Percentiles rank a stretch among this genome's conserved stretches.
These are phyloP conservation scores for Bombyx mandarina DNA, from an alignment of 1,140 invertebrate genomes.

Conservation along the genomic window DNA sequence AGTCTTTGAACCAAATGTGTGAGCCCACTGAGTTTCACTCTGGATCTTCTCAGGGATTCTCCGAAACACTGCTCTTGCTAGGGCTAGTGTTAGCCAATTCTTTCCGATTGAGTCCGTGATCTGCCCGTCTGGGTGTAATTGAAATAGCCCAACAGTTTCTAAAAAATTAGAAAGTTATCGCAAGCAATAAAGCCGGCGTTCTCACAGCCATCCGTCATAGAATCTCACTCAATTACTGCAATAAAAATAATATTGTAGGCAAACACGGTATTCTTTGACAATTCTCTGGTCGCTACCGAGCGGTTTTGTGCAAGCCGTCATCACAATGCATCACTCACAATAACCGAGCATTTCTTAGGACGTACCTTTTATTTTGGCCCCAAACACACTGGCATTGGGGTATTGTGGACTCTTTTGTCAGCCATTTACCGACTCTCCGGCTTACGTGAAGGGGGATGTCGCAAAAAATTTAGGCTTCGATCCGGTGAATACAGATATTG, in stretches of 20 bases:
- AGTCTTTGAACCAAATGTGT: no score
- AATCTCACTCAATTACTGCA: conserved; percentile 54
- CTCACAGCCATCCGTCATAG: conserved; percentile 29
- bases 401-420: conserved; percentile 54
- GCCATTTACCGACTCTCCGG: conserved; percentile 63
- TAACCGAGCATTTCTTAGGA: conserved; percentile 40
- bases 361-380: conserved; percentile 50
- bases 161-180: conserved; percentile 55
- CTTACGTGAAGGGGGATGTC: conserved; percentile 40
- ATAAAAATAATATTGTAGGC: conserved; percentile 64
- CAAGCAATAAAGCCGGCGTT: conserved; percentile 12
- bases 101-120: no score
- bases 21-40: no score
- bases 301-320: conserved; percentile 53
- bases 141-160: neutral
- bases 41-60: no score
- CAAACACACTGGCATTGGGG: conserved; percentile 57
- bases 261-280: conserved; percentile 50
- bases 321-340: conserved; percentile 54
- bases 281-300: conserved; percentile 42
- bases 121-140: no score
- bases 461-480: conserved; percentile 41
- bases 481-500: conserved; percentile 37
- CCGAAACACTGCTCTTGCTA: no score
- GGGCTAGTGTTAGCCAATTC: no score